Evolutionary conservation across 2,888 invertebrate genomes (phyloP), one percentile per base, ranked within the genome.

Genomic region (Amitus sp.): DNA sequence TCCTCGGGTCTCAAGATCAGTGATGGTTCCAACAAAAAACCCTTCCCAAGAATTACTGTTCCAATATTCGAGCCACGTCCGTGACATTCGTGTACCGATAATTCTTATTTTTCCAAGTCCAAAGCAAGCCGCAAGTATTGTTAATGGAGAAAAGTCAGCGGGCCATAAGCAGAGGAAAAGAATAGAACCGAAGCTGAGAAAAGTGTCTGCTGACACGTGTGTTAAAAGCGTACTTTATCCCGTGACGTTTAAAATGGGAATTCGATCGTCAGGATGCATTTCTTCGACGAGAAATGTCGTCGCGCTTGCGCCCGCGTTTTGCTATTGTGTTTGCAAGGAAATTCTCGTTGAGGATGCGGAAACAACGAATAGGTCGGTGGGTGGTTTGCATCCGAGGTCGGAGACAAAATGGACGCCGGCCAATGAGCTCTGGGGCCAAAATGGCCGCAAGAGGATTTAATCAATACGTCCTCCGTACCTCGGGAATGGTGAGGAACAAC

Each of bases 361-460:
- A 49, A 66, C 65, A 60, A 58, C 52, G 43, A 60, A 49, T 34
- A 52, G 63, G 63, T 59, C 55, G 55, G 63, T 43, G 43, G 23
- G 43, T 43, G 7, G 63, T 55, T 49, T 46, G 48, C 42, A 42
- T 51, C 65, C 61, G 59, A 62, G 60, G 71, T 69, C 70, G 62
- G 75, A 76, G 74, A 78, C 76, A 82, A 82, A 79, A 81, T 80
- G 82, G 82, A 73, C 73, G 80, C 60, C 75, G 67, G 62, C 82
- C 82, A 82, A 82, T 82, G 70, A 70, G 70, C 62, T 62, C 60
- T 57, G 65, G 52, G 66, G 67, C 65, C 76, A 82, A 81, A 76
- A 82, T 82, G 82, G 82, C 81, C 73, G 79, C 73, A 70, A 56
- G 71, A 74, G 77, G 78, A 79, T 80, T 80, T 81, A 79, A 82